Percentiles rank a stretch among this genome's conserved stretches.
Evolutionary conservation across 2,113 vertebrate genomes (phyloP).

Genomic region (Laticauda laticaudata): DNA sequence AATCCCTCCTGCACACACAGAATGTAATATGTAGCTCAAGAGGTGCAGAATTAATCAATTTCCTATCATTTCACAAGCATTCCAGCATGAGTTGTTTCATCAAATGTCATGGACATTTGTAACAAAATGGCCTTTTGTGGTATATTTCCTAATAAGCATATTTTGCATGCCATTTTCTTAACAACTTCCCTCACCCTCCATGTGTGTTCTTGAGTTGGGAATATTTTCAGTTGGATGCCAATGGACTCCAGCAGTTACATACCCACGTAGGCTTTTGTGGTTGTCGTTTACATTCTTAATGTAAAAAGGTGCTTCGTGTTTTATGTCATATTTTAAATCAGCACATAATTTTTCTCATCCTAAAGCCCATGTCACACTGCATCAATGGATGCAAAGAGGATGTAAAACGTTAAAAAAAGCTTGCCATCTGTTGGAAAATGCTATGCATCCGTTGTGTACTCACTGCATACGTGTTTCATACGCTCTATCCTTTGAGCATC

Average conservation of each 20-base stretch:
- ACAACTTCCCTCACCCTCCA: background rate
- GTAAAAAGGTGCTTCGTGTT: background rate
- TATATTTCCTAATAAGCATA: background rate
- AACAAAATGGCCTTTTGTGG: background rate
- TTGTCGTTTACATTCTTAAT: background rate
- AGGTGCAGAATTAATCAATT: background rate
- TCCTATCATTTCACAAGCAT: background rate
- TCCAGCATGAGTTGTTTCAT: background rate
- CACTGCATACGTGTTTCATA: no score
- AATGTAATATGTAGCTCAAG: background rate
- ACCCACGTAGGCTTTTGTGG: background rate
- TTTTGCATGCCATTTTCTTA: background rate
- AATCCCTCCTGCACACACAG: background rate
- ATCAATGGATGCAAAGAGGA: no score
- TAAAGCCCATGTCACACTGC: no score
- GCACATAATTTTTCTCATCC: background rate
- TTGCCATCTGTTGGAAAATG: no score
- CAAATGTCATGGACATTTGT: background rate
- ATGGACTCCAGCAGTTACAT: background rate
- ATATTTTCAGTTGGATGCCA: background rate
- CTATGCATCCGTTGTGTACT: no score
- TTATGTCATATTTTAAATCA: background rate
- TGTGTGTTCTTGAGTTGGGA: background rate
- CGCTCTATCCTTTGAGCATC: no score
- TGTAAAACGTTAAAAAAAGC: no score